Percentiles rank a stretch among this genome's conserved stretches.
Conservation (phyloP, 2,797 vertebrate genomes). For the Notolepis coatsorum region DNA sequence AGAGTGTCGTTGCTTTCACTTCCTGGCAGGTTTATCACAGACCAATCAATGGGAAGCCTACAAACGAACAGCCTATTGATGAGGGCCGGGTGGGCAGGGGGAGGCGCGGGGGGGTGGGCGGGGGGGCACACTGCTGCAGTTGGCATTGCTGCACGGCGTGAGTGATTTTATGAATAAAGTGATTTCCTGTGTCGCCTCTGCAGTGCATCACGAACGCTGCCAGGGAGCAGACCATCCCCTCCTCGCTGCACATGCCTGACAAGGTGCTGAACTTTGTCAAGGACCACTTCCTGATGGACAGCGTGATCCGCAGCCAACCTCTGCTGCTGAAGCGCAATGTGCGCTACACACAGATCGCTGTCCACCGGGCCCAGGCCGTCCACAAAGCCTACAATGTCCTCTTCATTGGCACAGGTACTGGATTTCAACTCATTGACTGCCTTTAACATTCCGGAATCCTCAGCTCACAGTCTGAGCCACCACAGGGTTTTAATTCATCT, state of each 20-base stretch:
- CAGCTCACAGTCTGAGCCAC: too few relatives aligned
- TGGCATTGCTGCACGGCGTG: conserved; percentile 4
- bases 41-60: conserved; percentile 17
- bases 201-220: conserved; percentile 92
- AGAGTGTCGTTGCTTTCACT: conserved; percentile 38
- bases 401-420: conserved; percentile 92
- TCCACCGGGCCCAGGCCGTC: conserved; percentile 81
- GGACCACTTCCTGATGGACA: conserved; percentile 98
- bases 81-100: conserved; percentile 1
- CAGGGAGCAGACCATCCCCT: conserved; percentile 86
- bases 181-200: conserved; percentile 10
- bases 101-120: not conserved
- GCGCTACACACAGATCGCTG: conserved; percentile 89
- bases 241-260: conserved; percentile 94
- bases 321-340: conserved; percentile 88
- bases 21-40: conserved; percentile 38
- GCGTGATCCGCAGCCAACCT: conserved; percentile 87
- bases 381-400: conserved; percentile 85
- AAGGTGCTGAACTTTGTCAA: conserved; percentile 97
- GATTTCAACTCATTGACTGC: not conserved
- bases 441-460: not conserved
- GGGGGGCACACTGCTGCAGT: not conserved
- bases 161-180: conserved; percentile 5
- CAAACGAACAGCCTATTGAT: conserved; percentile 15
- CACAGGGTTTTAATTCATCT: too few relatives aligned